Conservation (phyloP, 2,113 vertebrate genomes). For the Myiopsitta monachus region DNA sequence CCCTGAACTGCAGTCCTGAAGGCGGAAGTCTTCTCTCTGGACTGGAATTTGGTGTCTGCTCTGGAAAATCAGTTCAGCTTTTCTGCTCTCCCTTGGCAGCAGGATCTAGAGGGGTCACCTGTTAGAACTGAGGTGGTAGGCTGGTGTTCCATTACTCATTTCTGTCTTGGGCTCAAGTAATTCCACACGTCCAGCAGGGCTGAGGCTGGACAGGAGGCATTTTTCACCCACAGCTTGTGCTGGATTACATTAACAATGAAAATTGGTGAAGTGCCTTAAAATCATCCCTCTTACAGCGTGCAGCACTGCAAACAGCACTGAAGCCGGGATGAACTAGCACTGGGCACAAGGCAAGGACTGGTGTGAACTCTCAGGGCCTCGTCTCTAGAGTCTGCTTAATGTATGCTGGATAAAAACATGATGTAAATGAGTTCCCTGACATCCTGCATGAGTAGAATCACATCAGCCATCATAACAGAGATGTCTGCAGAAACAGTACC, state of each 20-base stretch:
- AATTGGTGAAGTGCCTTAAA: neutral
- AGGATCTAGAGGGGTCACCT: neutral
- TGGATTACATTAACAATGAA: neutral
- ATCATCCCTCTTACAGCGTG: neutral
- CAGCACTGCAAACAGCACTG: neutral
- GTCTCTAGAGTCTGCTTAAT: neutral
- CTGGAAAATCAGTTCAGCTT: neutral
- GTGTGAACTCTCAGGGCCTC: neutral
- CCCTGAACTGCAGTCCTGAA: neutral
- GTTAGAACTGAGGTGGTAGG: neutral
- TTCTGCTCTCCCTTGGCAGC: neutral
- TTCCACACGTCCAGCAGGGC: neutral
- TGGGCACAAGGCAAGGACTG: neutral
- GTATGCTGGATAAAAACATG: neutral
- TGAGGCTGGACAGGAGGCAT: neutral
- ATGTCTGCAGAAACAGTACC: neutral
- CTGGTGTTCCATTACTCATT: neutral
- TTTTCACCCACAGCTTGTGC: neutral
- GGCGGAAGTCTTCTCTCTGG: neutral
- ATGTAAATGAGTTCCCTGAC: fast-evolving
- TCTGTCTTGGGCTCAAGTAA: neutral
- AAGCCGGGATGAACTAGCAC: neutral
- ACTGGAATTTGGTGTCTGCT: neutral
- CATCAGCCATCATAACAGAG: neutral
- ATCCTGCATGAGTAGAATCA: neutral